These are phyloP conservation scores for Troglohyphantes excavatus DNA, from an alignment of 2,888 invertebrate species.

Conservation along the genomic window DNA sequence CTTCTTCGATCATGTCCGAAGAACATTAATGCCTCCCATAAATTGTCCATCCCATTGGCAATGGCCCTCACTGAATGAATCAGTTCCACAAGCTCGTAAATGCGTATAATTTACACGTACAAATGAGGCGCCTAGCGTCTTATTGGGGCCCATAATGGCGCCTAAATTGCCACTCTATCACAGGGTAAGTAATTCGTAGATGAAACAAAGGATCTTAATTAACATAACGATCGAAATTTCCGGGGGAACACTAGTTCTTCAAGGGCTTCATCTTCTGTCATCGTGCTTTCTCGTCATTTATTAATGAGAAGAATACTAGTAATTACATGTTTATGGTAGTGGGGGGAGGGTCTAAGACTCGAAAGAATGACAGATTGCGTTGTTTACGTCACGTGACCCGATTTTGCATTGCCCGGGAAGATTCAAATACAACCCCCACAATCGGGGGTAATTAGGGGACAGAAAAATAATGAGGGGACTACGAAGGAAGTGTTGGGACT, in stretches of 20 bases:
- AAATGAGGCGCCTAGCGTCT: not conserved
- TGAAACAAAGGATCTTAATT: conserved; percentile 34
- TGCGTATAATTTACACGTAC: not conserved
- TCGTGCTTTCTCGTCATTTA: conserved; percentile 22
- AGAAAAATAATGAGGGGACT: not conserved
- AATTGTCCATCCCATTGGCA: no score
- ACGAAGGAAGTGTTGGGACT: not conserved
- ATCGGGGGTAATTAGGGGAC: not conserved
- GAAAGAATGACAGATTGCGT: conserved; percentile 33
- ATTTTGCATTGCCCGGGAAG: not conserved
- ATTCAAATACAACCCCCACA: not conserved
- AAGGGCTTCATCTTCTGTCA: not conserved
- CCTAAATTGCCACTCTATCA: conserved; percentile 2
- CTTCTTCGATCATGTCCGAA: no score
- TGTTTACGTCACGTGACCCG: conserved; percentile 31
- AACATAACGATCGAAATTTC: conserved; percentile 38
- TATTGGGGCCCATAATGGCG: conserved; percentile 14
- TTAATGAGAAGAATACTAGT: conserved; percentile 34
- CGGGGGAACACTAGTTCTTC: not conserved
- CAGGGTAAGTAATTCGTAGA: not conserved
- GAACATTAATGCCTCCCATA: no score
- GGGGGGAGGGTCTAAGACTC: not conserved
- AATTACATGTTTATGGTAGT: conserved; percentile 41
- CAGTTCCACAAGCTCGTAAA: no score
- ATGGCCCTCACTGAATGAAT: no score